Evolutionary conservation across 2,797 vertebrate genomes (phyloP), one percentile per base, ranked within the genome.

Genomic region (Gadopsis marmoratus): DNA sequence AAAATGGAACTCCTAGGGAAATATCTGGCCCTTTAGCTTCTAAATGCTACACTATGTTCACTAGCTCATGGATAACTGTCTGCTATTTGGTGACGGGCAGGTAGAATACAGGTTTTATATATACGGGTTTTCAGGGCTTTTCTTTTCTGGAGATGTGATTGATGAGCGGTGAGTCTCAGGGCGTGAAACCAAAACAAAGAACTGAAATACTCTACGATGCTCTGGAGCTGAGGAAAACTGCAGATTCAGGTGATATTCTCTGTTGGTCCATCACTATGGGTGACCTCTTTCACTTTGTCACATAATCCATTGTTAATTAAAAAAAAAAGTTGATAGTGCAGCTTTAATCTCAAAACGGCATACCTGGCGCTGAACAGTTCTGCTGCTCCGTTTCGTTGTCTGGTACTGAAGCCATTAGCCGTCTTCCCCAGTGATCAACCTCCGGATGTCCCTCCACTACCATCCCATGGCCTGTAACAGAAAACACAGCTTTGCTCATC

Each of bases 311-410:
- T 53, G 17, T 21, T 35, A 5, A 17, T 33, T 8, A 5, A 39
- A 39, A 2, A 39, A 31, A 5, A 12, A 58, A 10, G 17, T 9
- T 10, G 5, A n/a, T 26, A 29, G 23, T 31, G 17, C 16, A 64
- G 16, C 4, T 61, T 48, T 54, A 19, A 51, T 45, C 12, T 33
- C 26, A n/a, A 2, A 56, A 21, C 1, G 0, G 11, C 62, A 2
- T 91, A 96, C 95, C 95, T 92, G 95, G 95, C 8, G 79, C 90
- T 23, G 95, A 95, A 74, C 95, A 96, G 94, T 95, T 96, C 90
- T 91, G 94, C 53, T 69, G 26, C 82, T 89, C 85, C 0, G 94
- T 95, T 41, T 86, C 84, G 16, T 95, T 95, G 54, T 91, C 90
- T 1, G 70, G 41, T 7, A 5, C 47, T 0, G 85, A 90, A 21